Evolutionary conservation across 2,113 vertebrate species (phyloP).

Genomic region (Catagonus wagneri): DNA sequence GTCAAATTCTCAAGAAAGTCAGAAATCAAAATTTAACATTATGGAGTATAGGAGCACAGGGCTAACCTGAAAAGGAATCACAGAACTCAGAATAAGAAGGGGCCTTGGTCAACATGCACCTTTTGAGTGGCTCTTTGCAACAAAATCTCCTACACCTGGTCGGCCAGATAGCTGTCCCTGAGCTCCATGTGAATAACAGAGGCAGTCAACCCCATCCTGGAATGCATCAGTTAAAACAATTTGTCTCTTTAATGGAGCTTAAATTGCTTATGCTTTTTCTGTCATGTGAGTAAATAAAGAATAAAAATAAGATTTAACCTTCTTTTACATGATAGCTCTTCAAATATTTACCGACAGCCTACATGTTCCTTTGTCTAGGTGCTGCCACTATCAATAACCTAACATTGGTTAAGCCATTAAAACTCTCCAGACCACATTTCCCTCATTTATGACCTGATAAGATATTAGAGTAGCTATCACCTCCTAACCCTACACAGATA

Average conservation of each 20-base stretch:
- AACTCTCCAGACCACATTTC: neutral
- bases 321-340: neutral
- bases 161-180: neutral
- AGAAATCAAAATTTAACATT: neutral
- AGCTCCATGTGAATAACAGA: neutral
- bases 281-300: slow-evolving; percentile 17
- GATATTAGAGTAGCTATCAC: neutral
- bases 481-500: neutral
- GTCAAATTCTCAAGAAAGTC: neutral
- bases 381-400: neutral
- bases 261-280: neutral
- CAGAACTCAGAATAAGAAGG: neutral
- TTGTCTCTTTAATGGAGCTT: neutral
- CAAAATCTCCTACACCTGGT: neutral
- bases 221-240: neutral
- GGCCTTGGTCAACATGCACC: neutral
- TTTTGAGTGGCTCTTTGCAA: neutral
- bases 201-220: neutral
- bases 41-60: neutral
- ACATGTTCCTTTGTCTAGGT: neutral
- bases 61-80: neutral
- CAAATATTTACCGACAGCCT: neutral
- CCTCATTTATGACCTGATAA: neutral
- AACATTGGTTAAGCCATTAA: neutral
- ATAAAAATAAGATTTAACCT: neutral